These are phyloP conservation scores for Luscinia luscinia DNA, from an alignment of 2,797 vertebrate genomes.

Conservation along the genomic window DNA sequence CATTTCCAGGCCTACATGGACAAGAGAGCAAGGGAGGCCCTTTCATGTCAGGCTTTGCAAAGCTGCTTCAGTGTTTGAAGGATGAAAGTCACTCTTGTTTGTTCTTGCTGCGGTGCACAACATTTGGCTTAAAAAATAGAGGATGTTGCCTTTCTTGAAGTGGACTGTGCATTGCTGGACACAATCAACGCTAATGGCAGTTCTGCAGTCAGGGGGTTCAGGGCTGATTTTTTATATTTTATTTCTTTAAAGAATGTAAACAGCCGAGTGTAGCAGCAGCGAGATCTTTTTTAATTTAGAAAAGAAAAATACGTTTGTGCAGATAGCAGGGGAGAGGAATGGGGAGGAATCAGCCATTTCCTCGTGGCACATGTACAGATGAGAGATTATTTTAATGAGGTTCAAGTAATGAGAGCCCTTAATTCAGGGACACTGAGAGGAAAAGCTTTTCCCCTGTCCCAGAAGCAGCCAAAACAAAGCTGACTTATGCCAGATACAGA, in stretches of 20 bases:
- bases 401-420: constrained; percentile 28
- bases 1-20: constrained; percentile 86
- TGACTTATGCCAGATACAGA: constrained; percentile 35
- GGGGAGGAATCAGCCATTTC: neutral
- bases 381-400: constrained; percentile 66
- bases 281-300: constrained; percentile 51
- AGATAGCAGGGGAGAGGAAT: neutral
- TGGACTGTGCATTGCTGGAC: constrained; percentile 2
- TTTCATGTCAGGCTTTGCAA: constrained; percentile 87
- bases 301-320: constrained; percentile 12
- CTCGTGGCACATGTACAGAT: neutral
- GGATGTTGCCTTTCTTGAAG: constrained; percentile 64
- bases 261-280: neutral
- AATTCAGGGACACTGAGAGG: neutral
- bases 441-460: constrained; percentile 11
- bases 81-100: constrained; percentile 73
- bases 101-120: constrained; percentile 52
- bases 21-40: constrained; percentile 81
- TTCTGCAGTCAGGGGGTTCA: constrained; percentile 14
- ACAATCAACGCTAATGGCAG: constrained; percentile 57
- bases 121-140: constrained; percentile 66
- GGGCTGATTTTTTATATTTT: neutral
- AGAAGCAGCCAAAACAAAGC: constrained; percentile 48
- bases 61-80: constrained; percentile 68
- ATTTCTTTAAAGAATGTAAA: constrained; percentile 38